Conservation (phyloP, 2,888 invertebrate genomes). For the Dasysyrphus tricinctus region DNA sequence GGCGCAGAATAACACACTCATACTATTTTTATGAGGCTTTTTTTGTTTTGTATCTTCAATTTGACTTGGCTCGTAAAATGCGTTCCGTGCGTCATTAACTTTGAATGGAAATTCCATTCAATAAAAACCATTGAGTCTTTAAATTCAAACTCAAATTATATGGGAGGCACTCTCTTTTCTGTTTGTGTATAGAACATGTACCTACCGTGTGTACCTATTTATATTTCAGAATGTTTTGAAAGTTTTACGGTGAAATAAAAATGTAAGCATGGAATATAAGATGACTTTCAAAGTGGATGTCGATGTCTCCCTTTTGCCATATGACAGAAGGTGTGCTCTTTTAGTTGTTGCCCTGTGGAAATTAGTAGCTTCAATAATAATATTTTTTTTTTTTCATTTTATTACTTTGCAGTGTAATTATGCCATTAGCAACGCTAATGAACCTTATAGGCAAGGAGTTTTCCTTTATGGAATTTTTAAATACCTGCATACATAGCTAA, state of each 20-base stretch:
- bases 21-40: constrained; percentile 35
- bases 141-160: constrained; percentile 5
- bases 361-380: constrained; percentile 12
- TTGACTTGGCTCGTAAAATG: constrained; percentile 44
- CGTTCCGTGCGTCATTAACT: constrained; percentile 46
- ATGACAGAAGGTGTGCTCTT: constrained; percentile 5
- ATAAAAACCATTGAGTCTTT: constrained; percentile 45
- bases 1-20: not conserved
- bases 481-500: not conserved
- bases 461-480: constrained; percentile 6
- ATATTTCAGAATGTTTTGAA: constrained; percentile 16
- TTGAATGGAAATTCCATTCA: constrained; percentile 44
- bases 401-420: constrained; percentile 15
- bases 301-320: constrained; percentile 4
- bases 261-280: constrained; percentile 12
- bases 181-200: not conserved
- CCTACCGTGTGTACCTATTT: not conserved
- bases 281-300: constrained; percentile 7
- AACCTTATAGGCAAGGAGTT: constrained; percentile 1
- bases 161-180: not conserved
- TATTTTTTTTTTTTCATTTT: not conserved
- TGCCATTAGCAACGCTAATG: constrained; percentile 26
- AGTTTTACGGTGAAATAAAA: constrained; percentile 18
- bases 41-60: constrained; percentile 40
- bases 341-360: not conserved